Percentiles rank a stretch among this genome's conserved stretches.
Evolutionary conservation across 2,113 vertebrate species (phyloP).

Genomic region (Malurus alboscapulatus): DNA sequence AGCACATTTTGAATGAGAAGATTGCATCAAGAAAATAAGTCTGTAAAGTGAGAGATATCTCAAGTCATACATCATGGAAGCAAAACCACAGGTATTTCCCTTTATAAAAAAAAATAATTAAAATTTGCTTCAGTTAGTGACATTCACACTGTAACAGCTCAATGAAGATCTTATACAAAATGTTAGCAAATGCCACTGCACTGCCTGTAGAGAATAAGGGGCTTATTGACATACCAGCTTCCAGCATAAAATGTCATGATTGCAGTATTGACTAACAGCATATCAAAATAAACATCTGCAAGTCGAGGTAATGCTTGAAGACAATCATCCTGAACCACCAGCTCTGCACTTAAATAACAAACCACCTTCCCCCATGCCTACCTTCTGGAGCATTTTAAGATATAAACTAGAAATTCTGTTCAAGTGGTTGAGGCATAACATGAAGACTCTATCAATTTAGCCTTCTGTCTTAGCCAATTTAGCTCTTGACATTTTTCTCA

Average conservation of each 20-base stretch:
- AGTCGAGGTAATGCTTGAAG: neutral
- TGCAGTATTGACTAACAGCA: slow-evolving; percentile 55
- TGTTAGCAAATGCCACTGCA: slow-evolving; percentile 51
- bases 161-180: slow-evolving; percentile 19
- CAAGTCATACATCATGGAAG: neutral
- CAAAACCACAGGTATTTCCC: neutral
- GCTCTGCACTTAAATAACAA: neutral
- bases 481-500: slow-evolving; percentile 1
- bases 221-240: slow-evolving; percentile 47
- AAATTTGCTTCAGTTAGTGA: slow-evolving; percentile 30
- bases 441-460: neutral
- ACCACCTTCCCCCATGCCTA: accelerated
- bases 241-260: slow-evolving; percentile 54
- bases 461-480: neutral
- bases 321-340: slow-evolving; percentile 5
- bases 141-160: slow-evolving; percentile 19
- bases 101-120: neutral
- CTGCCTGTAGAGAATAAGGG: slow-evolving; percentile 46
- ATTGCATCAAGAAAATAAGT: neutral
- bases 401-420: neutral
- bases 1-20: neutral
- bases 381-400: neutral
- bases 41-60: neutral
- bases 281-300: slow-evolving; percentile 58
- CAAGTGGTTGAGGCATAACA: neutral